Base-by-base conservation (phyloP, 2,888 invertebrate species). In the Onthophagus sagittarius region DNA sequence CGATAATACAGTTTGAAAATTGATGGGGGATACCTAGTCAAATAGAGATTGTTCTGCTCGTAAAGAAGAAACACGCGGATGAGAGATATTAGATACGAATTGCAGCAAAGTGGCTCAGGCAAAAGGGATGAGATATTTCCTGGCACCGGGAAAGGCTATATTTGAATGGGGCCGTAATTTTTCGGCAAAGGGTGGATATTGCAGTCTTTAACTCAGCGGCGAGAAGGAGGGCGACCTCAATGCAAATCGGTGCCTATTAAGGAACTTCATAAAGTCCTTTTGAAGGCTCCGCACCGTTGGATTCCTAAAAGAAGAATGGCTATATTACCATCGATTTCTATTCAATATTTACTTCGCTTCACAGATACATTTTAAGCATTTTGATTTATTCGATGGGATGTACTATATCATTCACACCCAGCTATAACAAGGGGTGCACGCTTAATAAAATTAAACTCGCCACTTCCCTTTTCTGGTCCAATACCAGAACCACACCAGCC, bases 391-490 rank as follows among this genome's bases (percentile, higher is more conserved):
- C 3, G 23, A 23, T 23, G 3, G 1, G 23, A 23, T 23, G 23
- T 23, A 23, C 23, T 23, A 23, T 23, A 53, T 53, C 39, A 53
- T 53, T 53, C 39, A 53, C 39, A 53, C 39, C 39, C 39, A 53
- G 11, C 39, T 53, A 53, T 64, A 6, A 23, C 14, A 15, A 64
- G 64, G 64, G 64, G 64, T 14, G 67, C 23, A 31, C 23, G 31
- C 31, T 67, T 67, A 67, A 67, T 67, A 67, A 67, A 67, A 67
- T 67, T 67, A 67, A 32, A 32, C 2, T 5, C 31, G 7, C n/a
- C 67, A 67, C 23, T 64, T 64, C 23, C 15, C 23, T 23, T 14
- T 23, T 23, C 23, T 23, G 3, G 23, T 23, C 23, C 23, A 1
- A 23, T 23, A 23, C 23, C 23, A 23, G 23, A 23, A 23, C 23